phyloP scores from a whole-genome alignment of 2,888 invertebrate genomes.

The Sinodicranocentrus sp. region DNA sequence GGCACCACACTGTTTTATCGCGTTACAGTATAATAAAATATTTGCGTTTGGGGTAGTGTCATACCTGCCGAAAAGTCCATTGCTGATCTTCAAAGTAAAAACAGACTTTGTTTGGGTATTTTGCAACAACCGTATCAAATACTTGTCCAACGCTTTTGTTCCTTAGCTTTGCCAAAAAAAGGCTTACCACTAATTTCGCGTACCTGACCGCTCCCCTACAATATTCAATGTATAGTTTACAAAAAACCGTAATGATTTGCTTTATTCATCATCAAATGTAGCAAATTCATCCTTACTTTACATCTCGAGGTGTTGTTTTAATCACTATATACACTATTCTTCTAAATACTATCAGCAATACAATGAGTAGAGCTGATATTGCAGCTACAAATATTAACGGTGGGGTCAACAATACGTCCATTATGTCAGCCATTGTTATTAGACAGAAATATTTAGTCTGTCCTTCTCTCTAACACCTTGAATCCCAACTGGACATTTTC shows the following conservation, averaged over 20 bases:
- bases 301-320: slow-evolving; percentile 67
- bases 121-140: slow-evolving; percentile 86
- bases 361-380: slow-evolving; percentile 35
- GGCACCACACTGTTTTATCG: too few relatives aligned
- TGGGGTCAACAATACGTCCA: slow-evolving; percentile 34
- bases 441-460: slow-evolving; percentile 1
- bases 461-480: neutral
- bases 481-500: slow-evolving; percentile 25
- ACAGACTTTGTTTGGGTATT: slow-evolving; percentile 90
- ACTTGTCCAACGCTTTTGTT: slow-evolving; percentile 88
- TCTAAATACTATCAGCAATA: slow-evolving; percentile 45
- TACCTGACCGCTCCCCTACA: slow-evolving; percentile 86
- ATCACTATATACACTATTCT: slow-evolving; percentile 54
- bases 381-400: slow-evolving; percentile 33
- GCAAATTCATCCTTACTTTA: slow-evolving; percentile 53
- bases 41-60: too few relatives aligned
- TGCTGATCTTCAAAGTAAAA: slow-evolving; percentile 89
- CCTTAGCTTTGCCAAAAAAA: slow-evolving; percentile 84
- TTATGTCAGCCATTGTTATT: slow-evolving; percentile 43
- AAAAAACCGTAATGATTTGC: too few relatives aligned
- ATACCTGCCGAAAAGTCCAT: slow-evolving; percentile 91
- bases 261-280: too few relatives aligned
- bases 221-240: slow-evolving; percentile 75
- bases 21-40: too few relatives aligned
- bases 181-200: slow-evolving; percentile 83